A percentile compares a stretch with the other conserved stretches of the same genome.
Conservation (phyloP, 2,797 vertebrate species). For the Catharus ustulatus region DNA sequence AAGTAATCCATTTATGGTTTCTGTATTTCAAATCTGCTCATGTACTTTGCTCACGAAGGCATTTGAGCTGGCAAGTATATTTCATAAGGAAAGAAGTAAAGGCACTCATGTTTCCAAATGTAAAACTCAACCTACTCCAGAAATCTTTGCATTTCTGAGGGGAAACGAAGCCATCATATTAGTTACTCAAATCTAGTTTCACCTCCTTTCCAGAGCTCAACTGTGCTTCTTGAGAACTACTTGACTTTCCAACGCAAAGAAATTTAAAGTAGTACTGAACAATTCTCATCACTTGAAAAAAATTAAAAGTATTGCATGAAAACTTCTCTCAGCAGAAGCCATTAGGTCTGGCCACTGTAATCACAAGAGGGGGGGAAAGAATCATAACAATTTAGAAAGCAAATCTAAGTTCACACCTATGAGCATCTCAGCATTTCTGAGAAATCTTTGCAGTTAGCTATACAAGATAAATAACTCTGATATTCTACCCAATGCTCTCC, state of each 20-base stretch:
- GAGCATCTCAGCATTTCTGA: constrained; percentile 28
- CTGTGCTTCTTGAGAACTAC: constrained; percentile 62
- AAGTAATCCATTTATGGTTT: constrained; percentile 42
- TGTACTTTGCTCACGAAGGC: constrained; percentile 43
- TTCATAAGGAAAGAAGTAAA: constrained; percentile 71
- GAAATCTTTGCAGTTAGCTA: constrained; percentile 24
- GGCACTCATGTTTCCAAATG: constrained; percentile 75
- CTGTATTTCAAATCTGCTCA: constrained; percentile 58
- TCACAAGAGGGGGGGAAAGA: not conserved
- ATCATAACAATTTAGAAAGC: not conserved
- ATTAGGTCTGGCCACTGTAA: constrained; percentile 14
- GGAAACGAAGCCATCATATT: constrained; percentile 21
- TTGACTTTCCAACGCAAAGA: constrained; percentile 45
- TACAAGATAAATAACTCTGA: constrained; percentile 31
- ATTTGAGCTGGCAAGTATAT: constrained; percentile 64
- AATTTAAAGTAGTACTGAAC: constrained; percentile 47
- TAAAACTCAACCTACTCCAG: constrained; percentile 56
- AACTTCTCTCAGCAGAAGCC: constrained; percentile 36
- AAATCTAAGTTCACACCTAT: not conserved
- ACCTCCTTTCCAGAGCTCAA: constrained; percentile 60
- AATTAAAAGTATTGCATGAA: constrained; percentile 34
- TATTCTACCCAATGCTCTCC: constrained; percentile 13
- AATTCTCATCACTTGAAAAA: constrained; percentile 36
- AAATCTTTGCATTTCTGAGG: constrained; percentile 38
- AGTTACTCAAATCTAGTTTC: constrained; percentile 56